A percentile compares a stretch with the other conserved stretches of the same genome.
These are phyloP conservation scores for Lepidothrix coronata DNA, from an alignment of 2,113 vertebrate genomes.

Conservation along the genomic window DNA sequence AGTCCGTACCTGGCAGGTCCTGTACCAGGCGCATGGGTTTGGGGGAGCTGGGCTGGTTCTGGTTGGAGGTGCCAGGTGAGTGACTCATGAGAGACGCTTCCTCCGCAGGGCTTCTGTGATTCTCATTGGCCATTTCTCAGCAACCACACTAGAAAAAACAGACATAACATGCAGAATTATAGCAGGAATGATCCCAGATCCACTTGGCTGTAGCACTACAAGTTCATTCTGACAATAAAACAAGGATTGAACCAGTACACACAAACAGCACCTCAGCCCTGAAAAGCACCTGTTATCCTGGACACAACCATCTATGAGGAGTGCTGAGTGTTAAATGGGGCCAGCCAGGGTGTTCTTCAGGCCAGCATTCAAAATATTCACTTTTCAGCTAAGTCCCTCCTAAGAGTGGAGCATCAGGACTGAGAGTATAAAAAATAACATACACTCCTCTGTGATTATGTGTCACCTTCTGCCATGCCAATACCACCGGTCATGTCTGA, in stretches of 20 bases:
- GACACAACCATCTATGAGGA: neutral
- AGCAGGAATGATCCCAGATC: neutral
- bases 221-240: neutral
- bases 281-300: neutral
- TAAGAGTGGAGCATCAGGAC: neutral
- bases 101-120: slow-evolving; percentile 86
- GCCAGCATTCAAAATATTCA: neutral
- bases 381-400: neutral
- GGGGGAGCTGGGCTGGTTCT: slow-evolving; percentile 88
- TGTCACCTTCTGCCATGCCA: neutral
- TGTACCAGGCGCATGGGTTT: slow-evolving; percentile 86
- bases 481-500: neutral
- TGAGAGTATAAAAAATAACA: neutral
- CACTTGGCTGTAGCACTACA: neutral
- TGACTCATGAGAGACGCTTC: slow-evolving; percentile 84
- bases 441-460: neutral
- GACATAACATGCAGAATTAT: neutral
- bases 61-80: slow-evolving; percentile 85
- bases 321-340: neutral
- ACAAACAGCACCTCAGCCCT: neutral
- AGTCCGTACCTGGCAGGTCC: slow-evolving; percentile 87
- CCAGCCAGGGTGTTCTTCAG: neutral
- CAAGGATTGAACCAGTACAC: neutral
- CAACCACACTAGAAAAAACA: slow-evolving; percentile 70
- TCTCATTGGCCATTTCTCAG: slow-evolving; percentile 94